Percentiles rank a stretch among this genome's conserved stretches.
phyloP scores from a whole-genome alignment of 2,797 vertebrate genomes.

The Bryconaethiops microstoma region DNA sequence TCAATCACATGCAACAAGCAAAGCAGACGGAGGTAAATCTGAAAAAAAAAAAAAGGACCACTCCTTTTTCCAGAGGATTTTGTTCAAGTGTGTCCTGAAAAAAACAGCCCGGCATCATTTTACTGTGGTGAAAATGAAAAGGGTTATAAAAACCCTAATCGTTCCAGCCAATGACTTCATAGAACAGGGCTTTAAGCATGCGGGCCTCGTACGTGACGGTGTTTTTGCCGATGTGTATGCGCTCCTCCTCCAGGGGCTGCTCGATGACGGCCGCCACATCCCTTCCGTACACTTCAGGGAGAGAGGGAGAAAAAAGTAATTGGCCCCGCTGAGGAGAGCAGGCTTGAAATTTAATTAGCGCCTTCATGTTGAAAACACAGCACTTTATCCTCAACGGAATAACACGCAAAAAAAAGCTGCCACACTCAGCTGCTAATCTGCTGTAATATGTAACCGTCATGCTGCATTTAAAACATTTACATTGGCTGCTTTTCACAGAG shows the following conservation, averaged over 20 bases:
- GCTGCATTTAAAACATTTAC: neutral
- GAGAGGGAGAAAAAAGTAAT: conserved; percentile 23
- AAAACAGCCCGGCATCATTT: neutral
- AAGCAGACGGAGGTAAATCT: neutral
- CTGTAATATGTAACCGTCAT: neutral
- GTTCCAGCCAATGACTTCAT: conserved; percentile 88
- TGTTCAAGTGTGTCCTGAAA: neutral
- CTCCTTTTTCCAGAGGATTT: neutral
- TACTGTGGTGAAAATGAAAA: neutral
- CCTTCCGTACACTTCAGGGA: conserved; percentile 11
- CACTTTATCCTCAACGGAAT: conserved; percentile 34
- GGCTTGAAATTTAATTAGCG: conserved; percentile 45
- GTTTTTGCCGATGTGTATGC: conserved; percentile 87
- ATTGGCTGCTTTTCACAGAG: neutral
- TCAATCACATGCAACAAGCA: no score
- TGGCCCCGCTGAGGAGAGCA: conserved; percentile 37
- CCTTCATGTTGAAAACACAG: conserved; percentile 19
- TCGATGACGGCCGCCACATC: conserved; percentile 81
- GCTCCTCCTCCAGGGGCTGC: conserved; percentile 89
- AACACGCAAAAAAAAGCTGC: conserved; percentile 11
- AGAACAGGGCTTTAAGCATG: conserved; percentile 87
- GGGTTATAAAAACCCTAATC: conserved; percentile 59
- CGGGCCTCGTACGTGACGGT: conserved; percentile 94
- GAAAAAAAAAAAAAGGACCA: neutral
- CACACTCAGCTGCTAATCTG: conserved; percentile 2